Evolutionary conservation across 2,888 invertebrate species (phyloP).

Genomic region (Bimastos eiseni): DNA sequence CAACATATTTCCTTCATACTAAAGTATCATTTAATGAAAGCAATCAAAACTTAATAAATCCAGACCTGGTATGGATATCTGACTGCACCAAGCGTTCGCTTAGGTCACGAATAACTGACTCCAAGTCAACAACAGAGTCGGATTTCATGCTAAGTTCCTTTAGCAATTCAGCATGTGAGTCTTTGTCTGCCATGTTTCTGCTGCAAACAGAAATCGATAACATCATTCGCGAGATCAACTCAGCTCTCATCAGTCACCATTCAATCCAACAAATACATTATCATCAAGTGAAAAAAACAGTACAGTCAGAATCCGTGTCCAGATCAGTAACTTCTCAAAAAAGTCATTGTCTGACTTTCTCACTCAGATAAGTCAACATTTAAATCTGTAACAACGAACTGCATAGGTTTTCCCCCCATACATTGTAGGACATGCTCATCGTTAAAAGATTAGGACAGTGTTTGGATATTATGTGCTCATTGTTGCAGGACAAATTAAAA

Average conservation of each 20-base stretch:
- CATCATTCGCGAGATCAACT: not conserved
- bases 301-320: not conserved
- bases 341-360: not conserved
- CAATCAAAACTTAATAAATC: not conserved
- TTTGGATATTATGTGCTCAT: not conserved
- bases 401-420: too few species aligned
- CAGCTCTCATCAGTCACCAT: not conserved
- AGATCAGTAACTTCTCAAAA: not conserved
- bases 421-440: too few species aligned
- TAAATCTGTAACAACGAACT: too few species aligned
- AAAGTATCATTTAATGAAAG: not conserved
- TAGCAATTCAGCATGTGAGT: not conserved
- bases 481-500: too few species aligned
- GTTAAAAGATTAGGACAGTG: too few species aligned
- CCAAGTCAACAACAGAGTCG: not conserved
- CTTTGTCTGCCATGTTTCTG: not conserved
- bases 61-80: not conserved
- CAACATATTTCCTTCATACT: too few species aligned
- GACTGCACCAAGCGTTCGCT: constrained; percentile 14
- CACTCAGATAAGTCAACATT: not conserved
- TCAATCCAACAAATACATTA: not conserved
- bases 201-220: not conserved
- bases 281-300: not conserved
- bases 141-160: not conserved
- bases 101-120: not conserved